These are phyloP conservation scores for Botrylloides violaceus DNA, from an alignment of 23 tunicate species.

Conservation along the genomic window DNA sequence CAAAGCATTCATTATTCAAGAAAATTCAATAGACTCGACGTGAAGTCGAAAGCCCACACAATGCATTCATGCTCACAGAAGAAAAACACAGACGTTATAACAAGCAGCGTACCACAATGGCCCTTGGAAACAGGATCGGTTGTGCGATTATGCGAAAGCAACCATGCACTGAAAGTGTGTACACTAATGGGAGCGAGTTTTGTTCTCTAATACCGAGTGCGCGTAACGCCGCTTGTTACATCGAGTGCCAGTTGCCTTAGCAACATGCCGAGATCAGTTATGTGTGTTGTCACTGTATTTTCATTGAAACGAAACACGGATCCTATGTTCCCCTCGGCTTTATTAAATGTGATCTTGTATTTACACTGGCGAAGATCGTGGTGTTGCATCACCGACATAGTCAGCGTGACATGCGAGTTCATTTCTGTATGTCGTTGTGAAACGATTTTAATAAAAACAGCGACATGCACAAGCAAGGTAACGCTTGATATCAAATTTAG, in stretches of 20 bases:
- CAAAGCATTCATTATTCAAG: slow-evolving; percentile 24
- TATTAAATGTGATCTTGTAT: background rate
- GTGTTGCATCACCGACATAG: background rate
- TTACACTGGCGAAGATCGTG: background rate
- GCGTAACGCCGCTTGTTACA: slow-evolving; percentile 4
- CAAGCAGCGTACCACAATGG: slow-evolving; percentile 2
- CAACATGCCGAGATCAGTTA: background rate
- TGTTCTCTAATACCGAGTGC: background rate
- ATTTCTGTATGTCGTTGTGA: too few relatives aligned
- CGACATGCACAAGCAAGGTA: background rate
- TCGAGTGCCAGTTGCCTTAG: slow-evolving; percentile 4
- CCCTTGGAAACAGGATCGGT: slow-evolving; percentile 2
- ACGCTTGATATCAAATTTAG: background rate
- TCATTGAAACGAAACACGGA: background rate
- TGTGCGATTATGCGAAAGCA: background rate
- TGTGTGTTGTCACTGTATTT: background rate
- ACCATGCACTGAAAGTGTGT: slow-evolving; percentile 3
- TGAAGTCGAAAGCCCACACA: slow-evolving; percentile 4
- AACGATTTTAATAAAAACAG: too few relatives aligned
- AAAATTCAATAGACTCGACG: background rate
- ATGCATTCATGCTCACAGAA: slow-evolving; percentile 3
- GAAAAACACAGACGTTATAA: slow-evolving; percentile 2
- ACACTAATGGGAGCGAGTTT: background rate
- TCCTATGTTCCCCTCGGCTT: background rate
- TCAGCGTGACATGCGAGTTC: too few relatives aligned